Evolutionary conservation across 1,140 invertebrate species (phyloP).

Genomic region (Caligus rogercresseyi): DNA sequence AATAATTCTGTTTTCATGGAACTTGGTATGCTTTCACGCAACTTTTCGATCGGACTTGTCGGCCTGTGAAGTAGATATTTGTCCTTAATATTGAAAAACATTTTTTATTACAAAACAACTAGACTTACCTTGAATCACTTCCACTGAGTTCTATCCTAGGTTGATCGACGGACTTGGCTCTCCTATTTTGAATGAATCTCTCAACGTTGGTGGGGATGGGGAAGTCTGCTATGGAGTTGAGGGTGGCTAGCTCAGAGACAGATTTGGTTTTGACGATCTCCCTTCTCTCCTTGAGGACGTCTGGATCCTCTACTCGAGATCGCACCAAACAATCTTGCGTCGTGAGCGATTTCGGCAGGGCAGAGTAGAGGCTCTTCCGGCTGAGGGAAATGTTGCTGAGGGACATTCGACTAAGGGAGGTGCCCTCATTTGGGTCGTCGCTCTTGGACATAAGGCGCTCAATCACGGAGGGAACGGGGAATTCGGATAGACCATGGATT

Average conservation of each 20-base stretch:
- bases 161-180: background rate
- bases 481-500: conserved; percentile 8
- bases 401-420: background rate
- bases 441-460: conserved; percentile 2
- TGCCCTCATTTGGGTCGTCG: background rate
- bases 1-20: conserved; percentile 1
- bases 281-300: background rate
- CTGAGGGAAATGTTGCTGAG: background rate
- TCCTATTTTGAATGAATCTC: background rate
- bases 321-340: background rate
- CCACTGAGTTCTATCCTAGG: background rate
- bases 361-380: background rate
- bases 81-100: too few relatives aligned
- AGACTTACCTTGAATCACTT: background rate
- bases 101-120: too few relatives aligned
- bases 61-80: background rate
- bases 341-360: conserved; percentile 3
- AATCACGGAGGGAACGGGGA: conserved; percentile 8
- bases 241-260: conserved; percentile 13
- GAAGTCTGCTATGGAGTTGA: conserved; percentile 15
- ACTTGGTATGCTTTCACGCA: background rate
- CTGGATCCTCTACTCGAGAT: background rate
- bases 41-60: background rate
- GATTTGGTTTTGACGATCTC: conserved; percentile 6
- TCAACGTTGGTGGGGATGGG: conserved; percentile 13